These are phyloP conservation scores for Drosophila melanosoma DNA, from an alignment of 2,888 invertebrate genomes.

Conservation along the genomic window DNA sequence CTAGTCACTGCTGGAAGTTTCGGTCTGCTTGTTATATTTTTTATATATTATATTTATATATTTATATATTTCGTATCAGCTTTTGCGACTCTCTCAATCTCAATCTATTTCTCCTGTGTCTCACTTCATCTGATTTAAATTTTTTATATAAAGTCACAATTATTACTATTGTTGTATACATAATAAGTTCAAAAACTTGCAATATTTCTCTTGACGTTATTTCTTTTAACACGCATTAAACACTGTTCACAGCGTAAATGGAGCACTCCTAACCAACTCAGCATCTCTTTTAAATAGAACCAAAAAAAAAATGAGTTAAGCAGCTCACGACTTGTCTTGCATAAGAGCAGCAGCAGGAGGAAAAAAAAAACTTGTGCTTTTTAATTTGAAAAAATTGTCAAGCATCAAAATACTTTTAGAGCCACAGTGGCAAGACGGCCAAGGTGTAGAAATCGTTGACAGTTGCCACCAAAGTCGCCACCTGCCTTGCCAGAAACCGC, in stretches of 20 bases:
- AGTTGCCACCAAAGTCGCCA: not conserved
- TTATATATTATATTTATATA: no score
- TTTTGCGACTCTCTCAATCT: not conserved
- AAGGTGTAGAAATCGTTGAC: conserved; percentile 35
- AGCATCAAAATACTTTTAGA: conserved; percentile 80
- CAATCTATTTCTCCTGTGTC: not conserved
- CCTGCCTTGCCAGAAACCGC: conserved; percentile 41
- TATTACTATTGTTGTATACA: not conserved
- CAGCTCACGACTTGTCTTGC: conserved; percentile 31
- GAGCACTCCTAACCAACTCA: conserved; percentile 15
- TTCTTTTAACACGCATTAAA: conserved; percentile 8
- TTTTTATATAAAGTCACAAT: not conserved
- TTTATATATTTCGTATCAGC: not conserved
- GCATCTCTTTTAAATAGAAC: not conserved
- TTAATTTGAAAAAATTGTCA: conserved; percentile 79
- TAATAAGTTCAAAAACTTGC: not conserved
- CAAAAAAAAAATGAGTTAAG: conserved; percentile 51
- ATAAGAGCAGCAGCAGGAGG: conserved; percentile 16
- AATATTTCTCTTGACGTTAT: not conserved
- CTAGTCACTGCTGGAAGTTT: not conserved
- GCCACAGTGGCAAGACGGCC: conserved; percentile 12
- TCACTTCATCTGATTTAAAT: not conserved
- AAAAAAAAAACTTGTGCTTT: conserved; percentile 23
- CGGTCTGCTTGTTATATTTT: not conserved
- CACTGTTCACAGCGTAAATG: conserved; percentile 35